A percentile compares a stretch with the other conserved stretches of the same genome.
phyloP scores from a whole-genome alignment of 2,113 vertebrate genomes.

The Taxidea taxus region DNA sequence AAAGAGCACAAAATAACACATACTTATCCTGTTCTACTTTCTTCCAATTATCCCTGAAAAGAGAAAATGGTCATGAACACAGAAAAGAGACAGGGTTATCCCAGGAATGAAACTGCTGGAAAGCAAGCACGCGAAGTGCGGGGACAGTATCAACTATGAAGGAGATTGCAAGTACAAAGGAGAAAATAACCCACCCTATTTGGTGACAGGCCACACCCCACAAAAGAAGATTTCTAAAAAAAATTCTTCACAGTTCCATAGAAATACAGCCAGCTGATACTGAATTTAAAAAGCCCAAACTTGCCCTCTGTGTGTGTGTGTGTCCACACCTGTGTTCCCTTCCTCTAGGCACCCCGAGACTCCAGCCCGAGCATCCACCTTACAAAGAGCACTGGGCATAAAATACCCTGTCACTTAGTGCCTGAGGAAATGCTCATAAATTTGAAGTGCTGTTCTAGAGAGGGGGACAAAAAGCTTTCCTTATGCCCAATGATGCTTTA shows the following conservation, averaged over 20 bases:
- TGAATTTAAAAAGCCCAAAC: neutral
- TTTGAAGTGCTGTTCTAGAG: neutral
- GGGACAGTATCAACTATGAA: neutral
- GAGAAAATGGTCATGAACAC: conserved; percentile 16
- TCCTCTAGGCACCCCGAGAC: accelerated
- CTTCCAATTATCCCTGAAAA: conserved; percentile 24
- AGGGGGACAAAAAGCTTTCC: neutral
- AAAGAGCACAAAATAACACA: neutral
- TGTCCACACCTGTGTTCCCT: neutral
- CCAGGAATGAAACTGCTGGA: neutral
- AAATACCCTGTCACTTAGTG: neutral
- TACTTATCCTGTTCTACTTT: neutral
- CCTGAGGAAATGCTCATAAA: neutral
- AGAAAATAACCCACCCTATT: neutral
- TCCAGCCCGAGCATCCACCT: too few relatives aligned
- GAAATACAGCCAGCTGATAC: neutral
- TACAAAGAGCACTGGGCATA: neutral
- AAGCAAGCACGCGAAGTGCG: neutral
- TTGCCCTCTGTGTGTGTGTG: neutral
- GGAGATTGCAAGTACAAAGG: neutral
- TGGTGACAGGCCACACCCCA: neutral
- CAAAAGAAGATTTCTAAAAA: neutral
- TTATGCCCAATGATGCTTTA: neutral
- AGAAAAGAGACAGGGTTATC: neutral
- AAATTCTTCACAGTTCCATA: neutral